These are phyloP conservation scores for Hoplostethus atlanticus DNA, from an alignment of 2,797 vertebrate species.

Conservation along the genomic window DNA sequence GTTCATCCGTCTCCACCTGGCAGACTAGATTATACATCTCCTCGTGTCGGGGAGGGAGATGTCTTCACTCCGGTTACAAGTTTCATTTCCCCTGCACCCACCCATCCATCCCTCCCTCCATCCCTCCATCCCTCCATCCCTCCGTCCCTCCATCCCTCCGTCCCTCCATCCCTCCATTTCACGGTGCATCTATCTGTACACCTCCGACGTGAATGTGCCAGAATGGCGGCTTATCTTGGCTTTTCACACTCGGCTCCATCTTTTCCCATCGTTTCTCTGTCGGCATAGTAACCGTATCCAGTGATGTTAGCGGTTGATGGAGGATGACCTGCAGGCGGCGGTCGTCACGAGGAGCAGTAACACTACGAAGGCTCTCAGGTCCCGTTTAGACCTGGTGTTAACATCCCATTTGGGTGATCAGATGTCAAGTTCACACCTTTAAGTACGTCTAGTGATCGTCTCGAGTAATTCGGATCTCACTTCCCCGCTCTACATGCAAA, in stretches of 20 bases:
- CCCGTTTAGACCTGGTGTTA: too few species aligned
- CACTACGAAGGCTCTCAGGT: background rate
- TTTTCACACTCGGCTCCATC: constrained; percentile 36
- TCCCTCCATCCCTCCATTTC: constrained; percentile 10
- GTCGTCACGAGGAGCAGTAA: background rate
- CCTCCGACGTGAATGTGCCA: constrained; percentile 5
- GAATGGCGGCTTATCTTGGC: constrained; percentile 28
- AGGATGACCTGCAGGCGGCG: too few species aligned
- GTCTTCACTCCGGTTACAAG: constrained; percentile 65
- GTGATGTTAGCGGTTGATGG: too few species aligned
- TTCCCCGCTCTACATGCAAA: too few species aligned
- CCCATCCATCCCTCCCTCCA: constrained; percentile 29
- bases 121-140: constrained; percentile 27
- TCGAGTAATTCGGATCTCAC: too few species aligned
- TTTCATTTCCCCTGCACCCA: constrained; percentile 66
- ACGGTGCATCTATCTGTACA: constrained; percentile 3
- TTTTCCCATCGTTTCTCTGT: background rate
- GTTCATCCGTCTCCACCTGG: constrained; percentile 59
- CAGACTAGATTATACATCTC: constrained; percentile 61
- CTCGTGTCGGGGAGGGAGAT: constrained; percentile 56
- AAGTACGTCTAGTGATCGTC: too few species aligned
- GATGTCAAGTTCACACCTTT: too few species aligned
- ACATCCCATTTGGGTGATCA: too few species aligned
- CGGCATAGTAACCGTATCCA: background rate
- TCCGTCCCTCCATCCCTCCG: constrained; percentile 19